Evolutionary conservation across 1,140 invertebrate species (phyloP), one percentile per base, ranked within the genome.

Genomic region (Diploscapter pachys): DNA sequence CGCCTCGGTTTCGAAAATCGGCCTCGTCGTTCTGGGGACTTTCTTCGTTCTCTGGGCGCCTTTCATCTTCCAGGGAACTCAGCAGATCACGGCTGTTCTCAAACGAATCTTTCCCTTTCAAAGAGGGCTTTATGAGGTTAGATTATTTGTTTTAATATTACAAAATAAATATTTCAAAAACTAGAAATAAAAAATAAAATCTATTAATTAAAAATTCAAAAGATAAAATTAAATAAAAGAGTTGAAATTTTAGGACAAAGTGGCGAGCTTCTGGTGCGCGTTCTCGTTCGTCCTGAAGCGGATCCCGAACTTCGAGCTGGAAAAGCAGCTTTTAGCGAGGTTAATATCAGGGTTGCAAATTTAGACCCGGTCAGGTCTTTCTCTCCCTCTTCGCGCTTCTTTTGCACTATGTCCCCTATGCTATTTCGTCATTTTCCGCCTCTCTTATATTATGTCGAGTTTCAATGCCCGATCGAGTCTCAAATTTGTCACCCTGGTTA

Each of bases 181-280:
- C 31, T 31, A 31, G 31, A 31, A 31, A 31, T 31, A 31, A 31
- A 31, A 31, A 31, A 31, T 31, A 31, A 31, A 31, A 31, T 31
- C 31, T 31, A 31, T 31, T 31, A 31, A 31, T 31, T 31, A 31
- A 31, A 31, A 31, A 31, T 71, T 64, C 9, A 2, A 31, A 6
- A 13, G 1, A 64, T 64, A 11, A 11, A 63, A 5, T 67, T 2
- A 2, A 5, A n/a, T 68, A 9, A 9, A 55, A 52, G n/a, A 59
- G 6, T 53, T 9, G 11, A 5, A 53, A 6, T 83, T 86, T 59
- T 71, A 89, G 89, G 96, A 99, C 86, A 99, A 99, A 90, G 97
- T 99, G 0, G 92, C 95, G 0, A 99, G 96, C 87, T 86, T 99
- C 73, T 99, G 97, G 97, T 99, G 95, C 86, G 88, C 90, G 31